These are phyloP conservation scores for Natrix natrix DNA, from an alignment of 2,797 vertebrate species.

Conservation along the genomic window DNA sequence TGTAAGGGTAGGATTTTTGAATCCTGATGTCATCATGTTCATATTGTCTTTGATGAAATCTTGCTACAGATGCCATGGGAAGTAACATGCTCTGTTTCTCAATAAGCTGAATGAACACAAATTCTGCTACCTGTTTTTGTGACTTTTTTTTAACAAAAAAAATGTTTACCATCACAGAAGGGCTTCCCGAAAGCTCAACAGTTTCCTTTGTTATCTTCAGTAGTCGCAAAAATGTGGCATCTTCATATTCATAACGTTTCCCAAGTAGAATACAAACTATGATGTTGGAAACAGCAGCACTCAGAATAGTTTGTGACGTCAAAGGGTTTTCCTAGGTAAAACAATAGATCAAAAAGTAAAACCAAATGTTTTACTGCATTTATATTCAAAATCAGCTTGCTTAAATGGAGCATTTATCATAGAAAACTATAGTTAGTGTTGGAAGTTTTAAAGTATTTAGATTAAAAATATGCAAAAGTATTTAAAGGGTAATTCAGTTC, in stretches of 20 bases:
- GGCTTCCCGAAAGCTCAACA: neutral
- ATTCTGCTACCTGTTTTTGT: neutral
- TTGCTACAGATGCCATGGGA: neutral
- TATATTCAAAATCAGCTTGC: neutral
- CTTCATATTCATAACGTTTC: conserved; percentile 33
- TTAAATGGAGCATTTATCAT: neutral
- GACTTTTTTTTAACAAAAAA: neutral
- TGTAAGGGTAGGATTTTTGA: neutral
- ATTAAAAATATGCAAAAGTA: neutral
- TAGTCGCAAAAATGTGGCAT: conserved; percentile 17
- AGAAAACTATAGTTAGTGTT: neutral
- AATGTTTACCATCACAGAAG: neutral
- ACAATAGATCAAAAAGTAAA: neutral
- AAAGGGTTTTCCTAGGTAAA: neutral
- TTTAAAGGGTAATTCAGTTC: neutral
- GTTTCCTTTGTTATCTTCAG: neutral
- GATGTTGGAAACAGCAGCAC: neutral
- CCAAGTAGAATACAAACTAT: conserved; percentile 27
- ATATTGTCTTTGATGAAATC: neutral
- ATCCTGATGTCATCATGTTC: neutral
- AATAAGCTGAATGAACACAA: neutral
- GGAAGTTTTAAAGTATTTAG: neutral
- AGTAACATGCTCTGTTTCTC: neutral
- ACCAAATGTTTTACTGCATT: neutral
- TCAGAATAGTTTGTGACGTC: neutral